A percentile compares a stretch with the other conserved stretches of the same genome.
phyloP scores from a whole-genome alignment of 1,140 invertebrate genomes.

The Camponotus vicinus region DNA sequence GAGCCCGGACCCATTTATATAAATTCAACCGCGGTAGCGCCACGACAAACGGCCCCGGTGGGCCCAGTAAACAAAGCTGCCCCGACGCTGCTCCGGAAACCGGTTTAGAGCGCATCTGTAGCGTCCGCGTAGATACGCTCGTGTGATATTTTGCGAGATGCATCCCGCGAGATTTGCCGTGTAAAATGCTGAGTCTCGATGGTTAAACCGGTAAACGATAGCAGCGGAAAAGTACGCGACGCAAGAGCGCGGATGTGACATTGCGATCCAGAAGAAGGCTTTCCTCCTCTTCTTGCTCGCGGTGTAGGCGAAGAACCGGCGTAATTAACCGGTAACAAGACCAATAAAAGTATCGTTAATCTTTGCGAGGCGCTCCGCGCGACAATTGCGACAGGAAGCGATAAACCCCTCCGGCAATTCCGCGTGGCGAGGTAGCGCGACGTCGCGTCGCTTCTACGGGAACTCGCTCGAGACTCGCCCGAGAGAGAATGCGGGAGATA shows the following conservation, averaged over 20 bases:
- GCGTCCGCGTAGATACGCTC: slow-evolving; percentile 16
- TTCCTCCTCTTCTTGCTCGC: slow-evolving; percentile 51
- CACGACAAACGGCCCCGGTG: slow-evolving; percentile 71
- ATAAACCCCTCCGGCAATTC: slow-evolving; percentile 70
- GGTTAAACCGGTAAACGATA: slow-evolving; percentile 57
- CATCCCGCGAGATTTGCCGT: slow-evolving; percentile 44
- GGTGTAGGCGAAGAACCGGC: slow-evolving; percentile 75
- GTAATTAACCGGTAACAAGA: slow-evolving; percentile 78
- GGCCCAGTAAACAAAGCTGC: slow-evolving; percentile 78
- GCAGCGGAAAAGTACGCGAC: background rate
- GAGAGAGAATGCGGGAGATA: slow-evolving; percentile 56
- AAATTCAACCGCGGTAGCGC: slow-evolving; percentile 76
- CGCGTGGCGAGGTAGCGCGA: slow-evolving; percentile 8
- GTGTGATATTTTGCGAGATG: slow-evolving; percentile 52
- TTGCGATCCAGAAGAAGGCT: background rate
- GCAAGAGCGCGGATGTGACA: background rate
- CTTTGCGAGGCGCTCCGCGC: slow-evolving; percentile 67
- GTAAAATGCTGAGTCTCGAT: slow-evolving; percentile 7
- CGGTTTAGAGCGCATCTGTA: slow-evolving; percentile 69
- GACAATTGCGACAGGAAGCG: slow-evolving; percentile 76
- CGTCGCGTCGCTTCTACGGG: background rate
- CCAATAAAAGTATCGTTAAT: slow-evolving; percentile 83
- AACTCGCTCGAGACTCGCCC: background rate
- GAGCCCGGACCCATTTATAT: slow-evolving; percentile 71
- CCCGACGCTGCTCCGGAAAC: slow-evolving; percentile 68